phyloP scores from a whole-genome alignment of 2,113 vertebrate species.

The Peromyscus californicus region DNA sequence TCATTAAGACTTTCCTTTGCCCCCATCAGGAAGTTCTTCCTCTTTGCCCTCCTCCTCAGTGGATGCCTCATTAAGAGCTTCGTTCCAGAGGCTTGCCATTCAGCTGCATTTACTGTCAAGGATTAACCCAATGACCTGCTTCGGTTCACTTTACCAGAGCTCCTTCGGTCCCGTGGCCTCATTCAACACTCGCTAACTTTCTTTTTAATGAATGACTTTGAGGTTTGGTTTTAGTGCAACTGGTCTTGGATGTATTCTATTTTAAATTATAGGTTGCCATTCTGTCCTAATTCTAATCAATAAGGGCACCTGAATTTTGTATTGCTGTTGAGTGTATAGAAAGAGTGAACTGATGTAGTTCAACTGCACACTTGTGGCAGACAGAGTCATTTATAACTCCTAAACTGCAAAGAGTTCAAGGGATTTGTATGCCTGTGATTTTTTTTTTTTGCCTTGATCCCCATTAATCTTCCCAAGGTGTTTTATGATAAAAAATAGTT shows the following conservation, averaged over 20 bases:
- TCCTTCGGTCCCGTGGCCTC: slow-evolving; percentile 59
- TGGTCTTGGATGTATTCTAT: slow-evolving; percentile 49
- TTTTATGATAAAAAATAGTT: slow-evolving; percentile 5
- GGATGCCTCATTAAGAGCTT: background rate
- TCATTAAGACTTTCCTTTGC: background rate
- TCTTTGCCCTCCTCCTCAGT: background rate
- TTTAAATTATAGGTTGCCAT: slow-evolving; percentile 74
- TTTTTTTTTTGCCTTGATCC: background rate
- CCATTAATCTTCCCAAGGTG: background rate
- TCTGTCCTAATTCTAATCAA: slow-evolving; percentile 69
- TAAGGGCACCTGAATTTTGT: slow-evolving; percentile 42
- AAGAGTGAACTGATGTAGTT: slow-evolving; percentile 25
- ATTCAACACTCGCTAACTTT: slow-evolving; percentile 65
- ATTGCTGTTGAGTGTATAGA: background rate
- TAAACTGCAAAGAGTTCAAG: background rate
- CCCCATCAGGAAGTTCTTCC: background rate
- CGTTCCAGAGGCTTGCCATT: background rate
- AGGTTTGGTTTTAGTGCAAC: slow-evolving; percentile 57
- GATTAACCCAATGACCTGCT: slow-evolving; percentile 53
- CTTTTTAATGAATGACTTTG: slow-evolving; percentile 60
- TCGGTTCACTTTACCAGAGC: slow-evolving; percentile 62
- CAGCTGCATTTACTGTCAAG: slow-evolving; percentile 3
- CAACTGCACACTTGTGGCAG: slow-evolving; percentile 8
- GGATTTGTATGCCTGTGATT: background rate
- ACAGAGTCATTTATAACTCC: slow-evolving; percentile 32